Evolutionary conservation across 2,888 invertebrate species (phyloP), one percentile per base, ranked within the genome.

Genomic region (Aphrophora alni): DNA sequence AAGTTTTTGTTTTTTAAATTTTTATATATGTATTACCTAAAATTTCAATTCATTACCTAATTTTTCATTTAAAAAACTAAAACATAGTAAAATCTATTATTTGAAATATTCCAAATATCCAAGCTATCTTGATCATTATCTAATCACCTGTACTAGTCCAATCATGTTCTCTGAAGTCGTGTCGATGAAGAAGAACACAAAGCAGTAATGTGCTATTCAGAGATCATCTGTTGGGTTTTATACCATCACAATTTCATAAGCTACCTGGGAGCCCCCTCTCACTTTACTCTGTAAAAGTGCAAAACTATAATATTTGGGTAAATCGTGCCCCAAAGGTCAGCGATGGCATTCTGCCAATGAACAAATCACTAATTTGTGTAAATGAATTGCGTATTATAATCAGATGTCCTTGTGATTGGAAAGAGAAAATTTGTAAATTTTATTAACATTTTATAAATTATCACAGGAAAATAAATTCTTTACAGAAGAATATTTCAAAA

Each of bases 171-270:
- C n/a, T 69, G 75, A 7, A 51, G 28, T 27, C 68, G 21, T 59
- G 71, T 24, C 26, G 14, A 82, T 24, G 78, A 5, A 25, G 33
- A 38, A 17, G 25, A 25, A 59, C 3, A 59, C 44, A 44, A 44
- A 59, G 21, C 21, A 59, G 21, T 59, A 59, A 59, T 59, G n/a
- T n/a, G 5, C 21, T 59, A 21, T n/a, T 21, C 59, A 59, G 7
- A n/a, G 59, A 12, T 21, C 14, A 59, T 59, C 59, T 12, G 74
- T 74, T 74, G 59, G 59, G 74, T 79, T 79, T 74, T 79, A 79
- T 79, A 79, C 74, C 68, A 68, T 79, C 68, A 25, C 68, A 79
- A 68, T 79, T 79, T 79, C 78, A 74, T 79, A 73, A 79, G 78
- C 51, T 59, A 27, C 73, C 27, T 73, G 51, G 4, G n/a, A 21